Percentiles rank a stretch among this genome's conserved stretches.
phyloP scores from a whole-genome alignment of 2,113 vertebrate species.

The Spilogale gracilis region DNA sequence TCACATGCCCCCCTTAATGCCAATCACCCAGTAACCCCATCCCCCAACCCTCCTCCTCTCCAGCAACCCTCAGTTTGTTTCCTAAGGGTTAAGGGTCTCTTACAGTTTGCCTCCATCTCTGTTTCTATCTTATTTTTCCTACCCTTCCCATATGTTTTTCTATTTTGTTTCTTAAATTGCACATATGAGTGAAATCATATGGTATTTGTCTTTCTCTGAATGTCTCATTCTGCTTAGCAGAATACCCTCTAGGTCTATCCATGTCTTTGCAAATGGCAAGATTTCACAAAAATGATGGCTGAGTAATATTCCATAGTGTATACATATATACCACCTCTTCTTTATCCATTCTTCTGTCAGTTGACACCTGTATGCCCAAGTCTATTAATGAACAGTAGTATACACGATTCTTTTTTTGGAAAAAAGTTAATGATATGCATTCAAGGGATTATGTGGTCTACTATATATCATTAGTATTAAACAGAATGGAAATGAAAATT shows the following conservation, averaged over 20 bases:
- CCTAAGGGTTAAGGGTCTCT: background rate
- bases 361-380: background rate
- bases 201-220: background rate
- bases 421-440: background rate
- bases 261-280: background rate
- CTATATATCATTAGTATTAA: background rate
- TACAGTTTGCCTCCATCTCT: background rate
- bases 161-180: background rate
- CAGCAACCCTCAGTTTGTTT: background rate
- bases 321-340: background rate
- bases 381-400: background rate
- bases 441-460: background rate
- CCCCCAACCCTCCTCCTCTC: background rate
- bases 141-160: background rate
- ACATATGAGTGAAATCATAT: background rate
- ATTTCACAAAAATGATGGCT: background rate
- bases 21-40: background rate
- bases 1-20: background rate
- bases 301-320: background rate
- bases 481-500: slow-evolving; percentile 21
- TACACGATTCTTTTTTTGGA: background rate
- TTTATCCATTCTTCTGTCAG: background rate
- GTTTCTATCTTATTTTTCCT: background rate
- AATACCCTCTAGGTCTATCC: background rate
- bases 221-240: background rate